Percentiles rank a stretch among this genome's conserved stretches.
Conservation (phyloP, 2,113 vertebrate species). For the Cyphomyrus plagiostoma region DNA sequence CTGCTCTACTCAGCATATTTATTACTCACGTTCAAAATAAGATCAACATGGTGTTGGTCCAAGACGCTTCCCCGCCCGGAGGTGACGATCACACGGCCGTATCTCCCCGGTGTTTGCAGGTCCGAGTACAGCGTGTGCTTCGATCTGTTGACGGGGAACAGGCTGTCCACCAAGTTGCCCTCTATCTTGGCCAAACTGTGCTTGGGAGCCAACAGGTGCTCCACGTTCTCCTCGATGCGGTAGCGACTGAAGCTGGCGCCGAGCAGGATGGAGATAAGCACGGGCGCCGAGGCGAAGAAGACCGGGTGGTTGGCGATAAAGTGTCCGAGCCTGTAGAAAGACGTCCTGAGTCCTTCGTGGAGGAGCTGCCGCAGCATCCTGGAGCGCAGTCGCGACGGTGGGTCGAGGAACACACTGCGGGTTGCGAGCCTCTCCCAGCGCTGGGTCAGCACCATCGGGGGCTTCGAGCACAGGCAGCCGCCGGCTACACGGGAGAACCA, state of each 20-base stretch:
- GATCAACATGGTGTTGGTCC: conserved; percentile 79
- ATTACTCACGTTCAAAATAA: conserved; percentile 17
- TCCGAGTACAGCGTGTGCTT: conserved; percentile 94
- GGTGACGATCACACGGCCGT: conserved; percentile 90
- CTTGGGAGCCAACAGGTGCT: conserved; percentile 86
- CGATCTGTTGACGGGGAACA: conserved; percentile 93
- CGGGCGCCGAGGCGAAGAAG: conserved; percentile 89
- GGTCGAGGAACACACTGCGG: conserved; percentile 68
- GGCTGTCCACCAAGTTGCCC: conserved; percentile 91
- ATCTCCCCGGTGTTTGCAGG: conserved; percentile 87
- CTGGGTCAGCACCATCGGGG: conserved; percentile 75
- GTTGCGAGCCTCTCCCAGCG: conserved; percentile 76
- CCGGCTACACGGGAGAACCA: conserved; percentile 2
- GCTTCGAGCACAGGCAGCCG: conserved; percentile 48
- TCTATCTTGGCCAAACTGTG: conserved; percentile 97
- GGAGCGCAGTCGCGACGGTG: conserved; percentile 72
- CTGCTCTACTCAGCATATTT: background rate
- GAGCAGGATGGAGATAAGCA: conserved; percentile 88
- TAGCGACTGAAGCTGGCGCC: conserved; percentile 96
- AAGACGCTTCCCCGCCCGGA: conserved; percentile 83
- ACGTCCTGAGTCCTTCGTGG: conserved; percentile 86
- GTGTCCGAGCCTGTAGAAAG: conserved; percentile 84
- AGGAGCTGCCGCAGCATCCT: conserved; percentile 94
- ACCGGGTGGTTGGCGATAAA: conserved; percentile 93
- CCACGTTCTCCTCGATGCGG: conserved; percentile 87